Evolutionary conservation across 2,888 invertebrate genomes (phyloP).

Genomic region (Drosophila neonasuta): DNA sequence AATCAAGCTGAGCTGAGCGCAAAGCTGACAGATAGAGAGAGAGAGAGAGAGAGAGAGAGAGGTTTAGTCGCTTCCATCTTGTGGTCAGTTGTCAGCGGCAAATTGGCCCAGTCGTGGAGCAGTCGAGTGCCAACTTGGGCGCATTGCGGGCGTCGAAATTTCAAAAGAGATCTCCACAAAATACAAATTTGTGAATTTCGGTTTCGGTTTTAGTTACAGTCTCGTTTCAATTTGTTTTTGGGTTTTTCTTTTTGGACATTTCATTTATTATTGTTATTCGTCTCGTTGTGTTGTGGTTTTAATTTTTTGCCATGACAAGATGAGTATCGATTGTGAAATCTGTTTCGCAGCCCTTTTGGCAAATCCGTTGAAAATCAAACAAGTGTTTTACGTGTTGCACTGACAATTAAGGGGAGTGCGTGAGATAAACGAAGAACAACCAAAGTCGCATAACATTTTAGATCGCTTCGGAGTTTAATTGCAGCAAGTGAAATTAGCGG

Average conservation of each 20-base stretch:
- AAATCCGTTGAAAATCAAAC: constrained; percentile 14
- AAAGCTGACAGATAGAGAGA: neutral
- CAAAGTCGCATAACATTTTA: constrained; percentile 12
- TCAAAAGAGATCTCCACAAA: constrained; percentile 24
- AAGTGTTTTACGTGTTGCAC: constrained; percentile 37
- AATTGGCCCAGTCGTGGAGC: constrained; percentile 30
- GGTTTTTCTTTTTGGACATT: constrained; percentile 29
- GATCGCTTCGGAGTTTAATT: constrained; percentile 7
- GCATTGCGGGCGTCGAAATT: constrained; percentile 63
- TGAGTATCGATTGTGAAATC: constrained; percentile 57
- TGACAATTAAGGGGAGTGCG: constrained; percentile 31
- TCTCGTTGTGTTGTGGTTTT: constrained; percentile 2
- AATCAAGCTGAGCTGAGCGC: constrained; percentile 14
- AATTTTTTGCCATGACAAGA: constrained; percentile 21
- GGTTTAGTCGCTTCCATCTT: constrained; percentile 31
- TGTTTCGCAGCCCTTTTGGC: constrained; percentile 29
- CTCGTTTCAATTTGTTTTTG: constrained; percentile 16
- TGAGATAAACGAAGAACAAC: constrained; percentile 54
- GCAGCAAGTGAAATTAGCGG: constrained; percentile 20
- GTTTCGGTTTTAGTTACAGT: constrained; percentile 25
- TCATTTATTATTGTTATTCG: constrained; percentile 22
- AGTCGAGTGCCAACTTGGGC: constrained; percentile 70
- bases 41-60: neutral
- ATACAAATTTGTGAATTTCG: neutral
- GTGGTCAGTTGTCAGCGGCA: constrained; percentile 18